phyloP scores from a whole-genome alignment of 2,888 invertebrate species.

The Acrocyrtus sp. region DNA sequence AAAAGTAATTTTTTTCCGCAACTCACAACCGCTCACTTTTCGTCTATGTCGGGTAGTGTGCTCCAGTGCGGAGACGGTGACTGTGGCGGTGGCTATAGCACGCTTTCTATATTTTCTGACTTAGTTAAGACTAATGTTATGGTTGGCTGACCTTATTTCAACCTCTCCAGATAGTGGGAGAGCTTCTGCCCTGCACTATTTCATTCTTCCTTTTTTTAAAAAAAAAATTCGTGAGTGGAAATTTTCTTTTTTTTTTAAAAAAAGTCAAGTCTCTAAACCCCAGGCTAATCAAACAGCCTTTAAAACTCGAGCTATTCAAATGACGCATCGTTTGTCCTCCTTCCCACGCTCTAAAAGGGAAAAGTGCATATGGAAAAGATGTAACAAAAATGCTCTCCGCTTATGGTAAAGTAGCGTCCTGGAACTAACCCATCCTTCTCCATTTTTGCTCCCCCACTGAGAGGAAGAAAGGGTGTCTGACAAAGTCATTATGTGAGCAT shows the following conservation, averaged over 20 bases:
- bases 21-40: too few species aligned
- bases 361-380: neutral
- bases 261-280: constrained; percentile 48
- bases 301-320: constrained; percentile 48
- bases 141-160: constrained; percentile 37
- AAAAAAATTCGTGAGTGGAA: constrained; percentile 4
- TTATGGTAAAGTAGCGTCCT: neutral
- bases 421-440: constrained; percentile 20
- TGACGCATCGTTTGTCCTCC: constrained; percentile 46
- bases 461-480: constrained; percentile 47
- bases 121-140: constrained; percentile 38
- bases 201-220: neutral
- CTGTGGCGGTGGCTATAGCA: too few species aligned
- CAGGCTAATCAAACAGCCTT: constrained; percentile 50
- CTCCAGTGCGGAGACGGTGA: too few species aligned
- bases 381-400: neutral
- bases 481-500: constrained; percentile 49
- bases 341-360: constrained; percentile 39
- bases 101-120: too few species aligned
- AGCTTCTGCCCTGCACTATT: neutral
- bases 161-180: too few species aligned
- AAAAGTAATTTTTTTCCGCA: too few species aligned
- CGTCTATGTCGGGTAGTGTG: too few species aligned
- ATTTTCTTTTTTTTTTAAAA: constrained; percentile 26
- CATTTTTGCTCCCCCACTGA: constrained; percentile 39